Evolutionary conservation across 2,797 vertebrate species (phyloP), one percentile per base, ranked within the genome.

Genomic region (Astyanax mexicanus): DNA sequence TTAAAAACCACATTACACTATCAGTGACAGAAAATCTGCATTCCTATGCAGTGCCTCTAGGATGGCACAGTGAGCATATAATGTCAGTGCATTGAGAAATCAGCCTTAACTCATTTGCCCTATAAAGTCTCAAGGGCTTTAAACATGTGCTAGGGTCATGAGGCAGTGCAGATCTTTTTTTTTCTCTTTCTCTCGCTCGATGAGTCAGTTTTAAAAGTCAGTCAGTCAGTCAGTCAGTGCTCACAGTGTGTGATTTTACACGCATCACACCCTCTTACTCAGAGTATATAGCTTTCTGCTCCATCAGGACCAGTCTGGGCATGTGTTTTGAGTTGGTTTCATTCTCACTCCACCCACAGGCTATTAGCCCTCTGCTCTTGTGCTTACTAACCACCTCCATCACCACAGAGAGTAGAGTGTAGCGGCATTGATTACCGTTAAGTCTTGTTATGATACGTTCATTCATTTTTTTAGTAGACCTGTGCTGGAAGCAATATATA

Each of bases 11-110:
- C 40, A n/a, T 40, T 25, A 40, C 37, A 55, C 52, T 15, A 66
- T 57, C 37, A 25, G 6, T 35, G 21, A 4, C 38, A 40, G 47
- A 54, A 10, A 32, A 23, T 47, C 13, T 23, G 55, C 62, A 64
- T 75, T 79, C 35, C 15, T 81, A 64, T 25, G 11, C n/a, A 64
- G 17, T 64, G 49, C 52, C 67, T 57, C 54, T 32, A 32, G 72
- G 66, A 27, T 57, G 17, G 7, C 29, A 8, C 4, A 51, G 9
- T 67, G 55, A 66, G 65, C 38, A 61, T 23, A 74, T 37, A 71
- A 77, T 74, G 17, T 19, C 25, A 25, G 49, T 61, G 37, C 64
- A 68, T 32, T 66, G 38, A 74, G 4, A 52, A 8, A 37, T 32
- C 6, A 25, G 13, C 11, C 6, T 27, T 12, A 27, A 8, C 8